phyloP scores from a whole-genome alignment of 2,113 vertebrate genomes.

The Sylvilagus bachmani region DNA sequence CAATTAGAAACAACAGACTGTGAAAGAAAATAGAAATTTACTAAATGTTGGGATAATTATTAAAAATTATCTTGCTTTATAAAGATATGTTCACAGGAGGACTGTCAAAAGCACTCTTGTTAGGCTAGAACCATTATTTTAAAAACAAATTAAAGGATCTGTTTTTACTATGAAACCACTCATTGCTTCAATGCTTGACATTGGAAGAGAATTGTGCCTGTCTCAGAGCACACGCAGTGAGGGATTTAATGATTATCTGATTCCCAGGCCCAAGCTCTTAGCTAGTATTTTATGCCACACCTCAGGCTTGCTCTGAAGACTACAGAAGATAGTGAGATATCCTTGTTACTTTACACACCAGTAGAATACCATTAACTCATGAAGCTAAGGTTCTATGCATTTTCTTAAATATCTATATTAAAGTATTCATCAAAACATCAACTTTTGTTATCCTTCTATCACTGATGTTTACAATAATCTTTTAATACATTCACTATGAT shows the following conservation, averaged over 20 bases:
- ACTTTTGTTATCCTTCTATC: background rate
- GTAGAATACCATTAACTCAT: background rate
- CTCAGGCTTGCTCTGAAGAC: background rate
- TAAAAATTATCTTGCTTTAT: conserved; percentile 57
- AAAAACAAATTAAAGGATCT: background rate
- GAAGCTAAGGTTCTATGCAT: background rate
- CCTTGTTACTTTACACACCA: background rate
- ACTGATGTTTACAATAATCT: background rate
- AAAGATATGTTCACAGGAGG: conserved; percentile 60
- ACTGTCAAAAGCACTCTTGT: conserved; percentile 50
- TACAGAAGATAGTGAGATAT: background rate
- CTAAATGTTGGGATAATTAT: conserved; percentile 61
- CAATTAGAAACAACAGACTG: conserved; percentile 26
- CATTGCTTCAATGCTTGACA: background rate
- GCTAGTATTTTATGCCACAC: background rate
- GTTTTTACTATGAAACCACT: conserved; percentile 2
- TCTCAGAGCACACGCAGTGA: background rate
- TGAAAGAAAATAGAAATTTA: conserved; percentile 67
- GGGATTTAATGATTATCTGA: background rate
- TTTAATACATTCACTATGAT: conserved; percentile 27
- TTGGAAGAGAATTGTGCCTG: background rate
- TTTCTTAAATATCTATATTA: background rate
- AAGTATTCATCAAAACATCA: conserved; percentile 15
- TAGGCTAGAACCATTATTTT: conserved; percentile 49
- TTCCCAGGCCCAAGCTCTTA: background rate